Evolutionary conservation across 2,888 invertebrate species (phyloP), one percentile per base, ranked within the genome.

Genomic region (Hecatera dysodea): DNA sequence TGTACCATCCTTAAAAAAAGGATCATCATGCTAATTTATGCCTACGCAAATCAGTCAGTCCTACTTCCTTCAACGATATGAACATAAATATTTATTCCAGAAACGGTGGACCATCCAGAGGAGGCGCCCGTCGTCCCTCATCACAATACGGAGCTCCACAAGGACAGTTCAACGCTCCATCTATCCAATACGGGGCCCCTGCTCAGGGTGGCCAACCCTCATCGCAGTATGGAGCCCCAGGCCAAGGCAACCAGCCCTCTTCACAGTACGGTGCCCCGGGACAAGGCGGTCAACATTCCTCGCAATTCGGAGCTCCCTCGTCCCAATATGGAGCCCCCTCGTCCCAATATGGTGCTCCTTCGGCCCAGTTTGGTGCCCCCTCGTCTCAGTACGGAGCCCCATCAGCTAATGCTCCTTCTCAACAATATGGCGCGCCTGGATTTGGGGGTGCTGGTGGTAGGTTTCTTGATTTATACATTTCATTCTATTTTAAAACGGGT

Each of bases 351-450:
- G 84, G 85, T 0, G 82, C 86, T 4, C 83, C 84, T 2, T 86
- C 87, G 0, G 57, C 68, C 8, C 82, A 88, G 27, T 87, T 86
- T 73, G 87, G 87, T 29, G 88, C 89, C 0, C 90, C 90, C 2
- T 80, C 80, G 0, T 50, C 67, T n/a, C 75, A 75, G 22, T 79
- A 79, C 15, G 77, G 78, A 52, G 66, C 62, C 17, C 69, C 68
- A 1, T 61, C 65, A 17, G 63, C 65, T 48, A 67, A 70, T 33
- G 29, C 7, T 17, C 79, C 59, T 27, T 78, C 79, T 17, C 67
- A 67, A 9, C 88, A 91, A 67, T 93, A 93, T 72, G 92, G 91
- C 7, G 90, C 91, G 0, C 93, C 93, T 50, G 89, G 87, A 24
- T 83, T 89, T 39, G 89, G 88, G 52, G 75, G 72, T 36, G 53